Evolutionary conservation across 2,888 invertebrate species (phyloP).

Genomic region (Agrilus mali): DNA sequence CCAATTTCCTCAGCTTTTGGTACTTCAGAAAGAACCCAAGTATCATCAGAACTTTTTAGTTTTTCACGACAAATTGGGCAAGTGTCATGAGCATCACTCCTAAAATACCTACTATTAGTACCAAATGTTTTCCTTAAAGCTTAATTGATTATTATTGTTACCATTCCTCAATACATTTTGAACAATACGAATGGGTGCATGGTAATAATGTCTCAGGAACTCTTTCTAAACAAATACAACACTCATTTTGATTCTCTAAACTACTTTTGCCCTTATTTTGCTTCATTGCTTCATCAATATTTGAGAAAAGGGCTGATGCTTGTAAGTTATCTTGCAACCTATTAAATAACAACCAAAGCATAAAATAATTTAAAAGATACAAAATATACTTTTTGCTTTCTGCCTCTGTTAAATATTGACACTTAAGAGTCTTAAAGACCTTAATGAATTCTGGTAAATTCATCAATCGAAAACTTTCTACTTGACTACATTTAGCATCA

Average conservation of each 20-base stretch:
- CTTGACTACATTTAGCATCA: constrained; percentile 35
- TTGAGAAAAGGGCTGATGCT: constrained; percentile 32
- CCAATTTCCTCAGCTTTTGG: constrained; percentile 46
- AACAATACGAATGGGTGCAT: constrained; percentile 59
- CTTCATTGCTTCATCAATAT: constrained; percentile 19
- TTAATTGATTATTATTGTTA: constrained; percentile 19
- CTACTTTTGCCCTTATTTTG: constrained; percentile 11
- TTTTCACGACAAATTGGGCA: constrained; percentile 57
- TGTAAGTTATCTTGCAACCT: constrained; percentile 15
- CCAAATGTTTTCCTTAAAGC: neutral
- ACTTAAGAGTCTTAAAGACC: constrained; percentile 42
- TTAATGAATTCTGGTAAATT: constrained; percentile 51
- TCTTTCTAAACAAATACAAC: constrained; percentile 61
- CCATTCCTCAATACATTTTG: constrained; percentile 62
- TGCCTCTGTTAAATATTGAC: constrained; percentile 31
- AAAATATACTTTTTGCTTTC: constrained; percentile 21
- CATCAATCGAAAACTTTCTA: constrained; percentile 46
- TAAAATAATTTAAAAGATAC: constrained; percentile 3
- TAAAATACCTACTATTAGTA: constrained; percentile 24
- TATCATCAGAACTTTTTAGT: constrained; percentile 48
- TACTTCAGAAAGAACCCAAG: constrained; percentile 50
- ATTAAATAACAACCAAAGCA: neutral
- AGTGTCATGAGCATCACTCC: constrained; percentile 55
- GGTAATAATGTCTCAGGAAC: constrained; percentile 54
- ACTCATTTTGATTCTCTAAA: constrained; percentile 36